Base-by-base conservation (phyloP, 2,797 vertebrate genomes). In the Sebastiscus tertius region DNA sequence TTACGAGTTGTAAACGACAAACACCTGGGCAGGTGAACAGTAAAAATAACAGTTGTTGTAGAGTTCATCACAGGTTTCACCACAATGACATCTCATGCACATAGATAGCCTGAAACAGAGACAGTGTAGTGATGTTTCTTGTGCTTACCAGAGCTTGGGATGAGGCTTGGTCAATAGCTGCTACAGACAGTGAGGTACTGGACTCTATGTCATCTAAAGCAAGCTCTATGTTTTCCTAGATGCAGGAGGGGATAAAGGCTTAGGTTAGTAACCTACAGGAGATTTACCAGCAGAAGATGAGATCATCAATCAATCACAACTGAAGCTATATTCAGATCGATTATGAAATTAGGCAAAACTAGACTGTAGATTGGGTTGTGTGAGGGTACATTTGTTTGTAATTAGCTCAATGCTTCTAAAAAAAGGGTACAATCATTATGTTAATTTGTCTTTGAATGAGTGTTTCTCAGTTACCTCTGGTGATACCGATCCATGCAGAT, bases 221-320 rank as follows among this genome's bases (percentile, higher is more conserved):
- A 88, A 99, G 94, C 86, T 98, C 98, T 90, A 99, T 97, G 94
- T 98, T 99, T 94, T 99, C 98, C 98, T 99, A 95, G 90, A 90
- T 34, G 92, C 82, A 87, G 88, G 88, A 85, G 36, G 87, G 85
- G 83, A 90, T 79, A 96, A 91, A 96, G 84, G 72, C 14, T 61
- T 1, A 5, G 8, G 85, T 97, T 94, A 97, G 94, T 76, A 60
- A 54, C 61, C 86, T 69, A 87, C 49, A 77, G 42, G 8, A 74
- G 56, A 3, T 82, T 85, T 75, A 61, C 1, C n/a, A 65, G 52
- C 26, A 82, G 36, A 77, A 60, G 54, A 82, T 20, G 14, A 87
- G 34, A 65, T 61, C 20, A 79, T 69, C 49, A 9, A 33, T 68
- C 22, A 71, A 84, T 81, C 61, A 78, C n/a, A 86, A 70, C 18